Conservation (phyloP, 2,113 vertebrate species). For the Bettongia penicillata region DNA sequence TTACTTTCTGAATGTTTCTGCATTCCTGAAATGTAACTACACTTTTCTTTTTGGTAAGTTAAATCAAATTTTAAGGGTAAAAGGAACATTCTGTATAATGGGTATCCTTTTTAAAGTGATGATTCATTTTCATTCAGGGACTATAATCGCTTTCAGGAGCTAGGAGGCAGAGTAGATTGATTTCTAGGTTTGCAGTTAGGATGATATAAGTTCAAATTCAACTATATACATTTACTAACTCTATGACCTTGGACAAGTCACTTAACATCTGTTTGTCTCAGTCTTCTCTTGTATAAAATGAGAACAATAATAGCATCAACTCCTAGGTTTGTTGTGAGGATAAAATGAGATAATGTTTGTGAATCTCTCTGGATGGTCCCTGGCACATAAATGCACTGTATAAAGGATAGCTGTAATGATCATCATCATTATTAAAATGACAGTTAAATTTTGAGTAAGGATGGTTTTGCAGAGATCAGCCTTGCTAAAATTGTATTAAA, state of each 20-base stretch:
- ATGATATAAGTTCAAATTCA: neutral
- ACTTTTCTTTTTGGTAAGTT: neutral
- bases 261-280: neutral
- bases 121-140: neutral
- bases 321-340: neutral
- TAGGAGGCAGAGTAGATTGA: neutral
- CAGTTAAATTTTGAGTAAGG: conserved; percentile 18
- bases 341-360: neutral
- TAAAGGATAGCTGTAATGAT: neutral
- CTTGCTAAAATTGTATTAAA: conserved; percentile 14
- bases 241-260: neutral
- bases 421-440: neutral
- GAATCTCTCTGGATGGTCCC: neutral
- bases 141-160: neutral
- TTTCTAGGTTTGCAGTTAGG: neutral
- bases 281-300: neutral
- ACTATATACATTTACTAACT: neutral
- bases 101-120: neutral
- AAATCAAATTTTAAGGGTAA: neutral
- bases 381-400: neutral
- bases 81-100: neutral
- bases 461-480: neutral
- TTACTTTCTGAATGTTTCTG: neutral
- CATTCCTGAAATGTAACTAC: neutral
- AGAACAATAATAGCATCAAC: neutral